Evolutionary conservation across 1,140 invertebrate species (phyloP).

Genomic region (Diploscapter pachys): DNA sequence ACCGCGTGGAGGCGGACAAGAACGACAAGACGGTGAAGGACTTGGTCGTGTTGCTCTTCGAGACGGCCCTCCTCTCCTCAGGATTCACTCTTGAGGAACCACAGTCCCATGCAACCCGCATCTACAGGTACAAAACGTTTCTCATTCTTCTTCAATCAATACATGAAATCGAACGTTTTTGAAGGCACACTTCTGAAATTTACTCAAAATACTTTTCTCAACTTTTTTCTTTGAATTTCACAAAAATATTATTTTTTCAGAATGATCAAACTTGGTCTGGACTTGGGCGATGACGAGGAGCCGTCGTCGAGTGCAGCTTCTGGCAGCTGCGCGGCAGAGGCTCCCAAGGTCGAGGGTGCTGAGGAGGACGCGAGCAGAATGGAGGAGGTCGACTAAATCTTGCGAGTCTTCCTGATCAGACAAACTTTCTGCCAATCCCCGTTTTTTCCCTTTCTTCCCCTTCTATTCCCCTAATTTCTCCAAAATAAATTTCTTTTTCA

Average conservation of each 20-base stretch:
- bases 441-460: no score
- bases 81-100: conserved; percentile 87
- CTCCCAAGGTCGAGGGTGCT: conserved; percentile 24
- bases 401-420: no score
- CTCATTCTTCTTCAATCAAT: not conserved
- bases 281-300: conserved; percentile 69
- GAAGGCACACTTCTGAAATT: no score
- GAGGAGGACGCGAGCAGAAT: conserved; percentile 18
- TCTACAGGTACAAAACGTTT: conserved; percentile 62
- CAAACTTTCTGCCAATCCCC: no score
- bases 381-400: conserved; percentile 9
- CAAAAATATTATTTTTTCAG: conserved; percentile 54
- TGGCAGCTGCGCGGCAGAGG: conserved; percentile 5
- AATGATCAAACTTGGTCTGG: conserved; percentile 94
- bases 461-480: no score
- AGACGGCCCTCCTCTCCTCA: conserved; percentile 84
- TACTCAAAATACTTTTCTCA: no score
- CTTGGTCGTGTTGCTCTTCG: conserved; percentile 84
- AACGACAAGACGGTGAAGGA: conserved; percentile 96
- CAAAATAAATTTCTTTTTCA: not conserved
- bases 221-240: no score
- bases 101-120: conserved; percentile 63
- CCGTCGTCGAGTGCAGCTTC: conserved; percentile 61
- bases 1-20: conserved; percentile 88
- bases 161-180: no score